Conservation (phyloP, 2,888 invertebrate species). For the Odontocolon sp. region DNA sequence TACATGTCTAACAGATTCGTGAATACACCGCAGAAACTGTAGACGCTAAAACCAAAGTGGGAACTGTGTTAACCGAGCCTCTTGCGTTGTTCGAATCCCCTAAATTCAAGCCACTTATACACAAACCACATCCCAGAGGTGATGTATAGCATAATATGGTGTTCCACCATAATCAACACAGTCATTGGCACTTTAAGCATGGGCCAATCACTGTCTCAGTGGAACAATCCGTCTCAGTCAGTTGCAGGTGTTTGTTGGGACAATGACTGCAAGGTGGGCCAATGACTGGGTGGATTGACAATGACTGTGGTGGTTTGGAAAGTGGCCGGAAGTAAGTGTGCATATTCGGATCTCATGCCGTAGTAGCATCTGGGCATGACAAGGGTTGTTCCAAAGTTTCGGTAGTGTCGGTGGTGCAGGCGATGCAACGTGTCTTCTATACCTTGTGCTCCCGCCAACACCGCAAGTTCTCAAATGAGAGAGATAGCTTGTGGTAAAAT, state of each 20-base stretch:
- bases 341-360: conserved; percentile 52
- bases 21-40: conserved; percentile 22
- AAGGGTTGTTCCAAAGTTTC: conserved; percentile 73
- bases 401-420: conserved; percentile 4
- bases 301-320: no score
- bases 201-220: no score
- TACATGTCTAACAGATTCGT: conserved; percentile 21
- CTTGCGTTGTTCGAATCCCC: conserved; percentile 35
- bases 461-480: conserved; percentile 35
- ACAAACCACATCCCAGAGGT: conserved; percentile 31
- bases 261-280: no score
- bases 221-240: no score
- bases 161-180: no score
- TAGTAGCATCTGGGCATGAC: conserved; percentile 71
- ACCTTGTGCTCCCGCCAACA: conserved; percentile 9
- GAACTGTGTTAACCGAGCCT: conserved; percentile 33
- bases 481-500: neutral
- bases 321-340: conserved; percentile 40
- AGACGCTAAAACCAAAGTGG: conserved; percentile 8
- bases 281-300: no score
- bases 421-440: conserved; percentile 32
- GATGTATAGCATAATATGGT: conserved; percentile 18
- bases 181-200: no score
- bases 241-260: no score
- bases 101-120: conserved; percentile 38